phyloP scores from a whole-genome alignment of 2,113 vertebrate genomes.

The Empidonax alnorum region DNA sequence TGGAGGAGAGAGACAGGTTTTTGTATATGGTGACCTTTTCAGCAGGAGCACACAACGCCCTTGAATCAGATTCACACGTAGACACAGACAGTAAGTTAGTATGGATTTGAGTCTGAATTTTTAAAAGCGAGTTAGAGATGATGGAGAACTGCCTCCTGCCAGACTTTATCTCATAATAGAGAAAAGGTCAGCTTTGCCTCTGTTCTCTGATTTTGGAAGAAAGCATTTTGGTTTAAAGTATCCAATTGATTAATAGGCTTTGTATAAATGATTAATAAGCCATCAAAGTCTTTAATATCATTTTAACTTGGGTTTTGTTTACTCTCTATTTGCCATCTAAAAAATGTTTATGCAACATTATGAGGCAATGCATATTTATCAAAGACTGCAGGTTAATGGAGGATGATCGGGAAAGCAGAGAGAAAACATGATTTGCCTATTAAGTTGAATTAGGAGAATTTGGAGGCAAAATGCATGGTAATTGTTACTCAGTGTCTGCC shows the following conservation, averaged over 20 bases:
- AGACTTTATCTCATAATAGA: not conserved
- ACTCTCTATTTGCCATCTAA: conserved; percentile 49
- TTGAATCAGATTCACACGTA: not conserved
- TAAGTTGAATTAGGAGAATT: conserved; percentile 40
- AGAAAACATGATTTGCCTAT: conserved; percentile 44
- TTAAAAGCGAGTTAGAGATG: not conserved
- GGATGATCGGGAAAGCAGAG: conserved; percentile 41
- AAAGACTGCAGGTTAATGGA: conserved; percentile 56
- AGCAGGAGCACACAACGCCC: not conserved
- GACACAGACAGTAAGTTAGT: not conserved
- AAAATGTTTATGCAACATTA: conserved; percentile 63
- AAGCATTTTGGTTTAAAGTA: conserved; percentile 1
- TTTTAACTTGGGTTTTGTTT: conserved; percentile 50
- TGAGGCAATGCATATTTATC: conserved; percentile 34
- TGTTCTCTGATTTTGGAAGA: not conserved
- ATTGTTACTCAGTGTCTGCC: conserved; percentile 10
- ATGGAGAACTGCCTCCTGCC: not conserved
- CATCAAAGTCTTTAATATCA: conserved; percentile 37
- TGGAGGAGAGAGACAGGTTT: not conserved
- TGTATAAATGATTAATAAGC: conserved; percentile 47
- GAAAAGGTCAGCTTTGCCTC: not conserved
- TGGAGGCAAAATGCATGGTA: conserved; percentile 44
- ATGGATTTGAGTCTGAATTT: not conserved
- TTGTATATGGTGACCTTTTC: not conserved
- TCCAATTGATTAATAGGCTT: conserved; percentile 26